Conservation (phyloP, 2,888 invertebrate genomes). For the Tenthredo scrophulariae region DNA sequence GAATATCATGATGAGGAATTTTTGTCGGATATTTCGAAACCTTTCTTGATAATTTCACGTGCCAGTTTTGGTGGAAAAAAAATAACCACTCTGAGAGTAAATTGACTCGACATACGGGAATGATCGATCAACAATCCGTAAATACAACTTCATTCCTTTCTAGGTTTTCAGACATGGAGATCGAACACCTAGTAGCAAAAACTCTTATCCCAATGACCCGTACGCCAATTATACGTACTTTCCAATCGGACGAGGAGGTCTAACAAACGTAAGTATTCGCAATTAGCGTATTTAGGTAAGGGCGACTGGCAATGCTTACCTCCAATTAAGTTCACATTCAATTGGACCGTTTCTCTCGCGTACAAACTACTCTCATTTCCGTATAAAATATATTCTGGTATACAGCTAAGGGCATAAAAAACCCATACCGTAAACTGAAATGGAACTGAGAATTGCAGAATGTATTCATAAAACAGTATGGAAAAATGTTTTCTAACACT, state of each 20-base stretch:
- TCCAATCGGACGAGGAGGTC: conserved; percentile 84
- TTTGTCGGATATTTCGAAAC: no score
- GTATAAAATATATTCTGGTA: neutral
- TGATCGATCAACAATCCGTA: neutral
- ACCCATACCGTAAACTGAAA: no score
- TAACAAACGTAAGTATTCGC: conserved; percentile 82
- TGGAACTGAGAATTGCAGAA: no score
- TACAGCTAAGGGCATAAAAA: neutral
- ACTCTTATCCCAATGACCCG: conserved; percentile 81
- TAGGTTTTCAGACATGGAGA: conserved; percentile 87
- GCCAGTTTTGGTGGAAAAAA: neutral
- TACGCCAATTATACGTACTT: conserved; percentile 80
- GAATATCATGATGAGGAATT: no score
- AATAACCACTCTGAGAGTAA: neutral
- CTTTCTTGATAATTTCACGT: neutral
- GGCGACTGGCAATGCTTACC: neutral
- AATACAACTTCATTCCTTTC: neutral
- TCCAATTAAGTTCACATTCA: neutral
- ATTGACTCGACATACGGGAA: neutral
- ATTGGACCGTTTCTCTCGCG: neutral
- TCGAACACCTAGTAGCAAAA: conserved; percentile 81
- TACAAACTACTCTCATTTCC: neutral
- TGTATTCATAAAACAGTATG: no score
- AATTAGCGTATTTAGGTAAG: neutral
- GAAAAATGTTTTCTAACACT: no score